A percentile compares a stretch with the other conserved stretches of the same genome.
These are phyloP conservation scores for Tachycineta bicolor DNA, from an alignment of 2,113 vertebrate species.

Conservation along the genomic window DNA sequence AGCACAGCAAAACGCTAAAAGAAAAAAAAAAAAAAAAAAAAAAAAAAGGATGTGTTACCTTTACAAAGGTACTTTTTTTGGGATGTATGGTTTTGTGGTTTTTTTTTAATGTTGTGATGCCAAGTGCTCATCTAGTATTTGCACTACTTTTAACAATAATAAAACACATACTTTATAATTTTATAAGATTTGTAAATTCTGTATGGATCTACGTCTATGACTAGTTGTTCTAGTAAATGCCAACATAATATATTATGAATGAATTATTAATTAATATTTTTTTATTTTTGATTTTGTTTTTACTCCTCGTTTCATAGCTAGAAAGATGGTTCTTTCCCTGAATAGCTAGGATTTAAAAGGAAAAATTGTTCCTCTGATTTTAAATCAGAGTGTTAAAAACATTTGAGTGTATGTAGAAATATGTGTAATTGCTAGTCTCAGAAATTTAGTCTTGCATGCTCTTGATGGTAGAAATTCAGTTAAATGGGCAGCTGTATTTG, in stretches of 20 bases:
- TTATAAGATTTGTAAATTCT: neutral
- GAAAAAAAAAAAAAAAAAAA: neutral
- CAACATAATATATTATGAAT: neutral
- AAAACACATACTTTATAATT: neutral
- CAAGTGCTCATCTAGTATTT: slow-evolving; percentile 60
- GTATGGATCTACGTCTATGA: neutral
- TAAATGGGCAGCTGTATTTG: neutral
- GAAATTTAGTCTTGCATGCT: neutral
- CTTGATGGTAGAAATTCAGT: neutral
- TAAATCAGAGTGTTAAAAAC: neutral
- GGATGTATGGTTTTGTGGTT: neutral
- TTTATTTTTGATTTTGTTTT: neutral
- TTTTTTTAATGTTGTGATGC: neutral
- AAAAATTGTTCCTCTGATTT: neutral
- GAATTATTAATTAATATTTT: neutral
- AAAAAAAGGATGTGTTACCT: neutral
- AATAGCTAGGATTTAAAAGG: neutral
- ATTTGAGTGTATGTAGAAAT: neutral
- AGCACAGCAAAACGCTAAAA: neutral
- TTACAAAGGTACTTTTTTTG: neutral
- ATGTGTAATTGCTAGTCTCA: neutral
- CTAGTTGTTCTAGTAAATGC: neutral
- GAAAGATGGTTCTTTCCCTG: neutral
- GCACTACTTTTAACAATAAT: slow-evolving; percentile 41
- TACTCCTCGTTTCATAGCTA: neutral